phyloP scores from a whole-genome alignment of 2,797 vertebrate species.

The Babyrousa celebensis region DNA sequence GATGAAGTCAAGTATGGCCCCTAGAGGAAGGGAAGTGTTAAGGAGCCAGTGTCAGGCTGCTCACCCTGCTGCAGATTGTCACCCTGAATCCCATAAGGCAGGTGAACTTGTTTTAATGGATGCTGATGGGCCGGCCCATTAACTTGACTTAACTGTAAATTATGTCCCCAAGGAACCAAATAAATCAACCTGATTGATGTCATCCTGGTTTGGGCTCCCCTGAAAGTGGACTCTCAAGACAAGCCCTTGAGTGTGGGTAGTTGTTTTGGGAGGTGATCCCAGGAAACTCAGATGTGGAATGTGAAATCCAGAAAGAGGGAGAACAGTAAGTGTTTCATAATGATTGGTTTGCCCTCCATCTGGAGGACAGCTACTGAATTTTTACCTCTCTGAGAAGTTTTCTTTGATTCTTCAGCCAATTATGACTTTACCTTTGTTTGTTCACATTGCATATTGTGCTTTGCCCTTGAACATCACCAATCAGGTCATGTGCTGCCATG shows the following conservation, averaged over 20 bases:
- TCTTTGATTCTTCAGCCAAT: conserved; percentile 3
- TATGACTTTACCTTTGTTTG: conserved; percentile 32
- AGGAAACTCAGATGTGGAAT: not conserved
- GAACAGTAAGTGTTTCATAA: not conserved
- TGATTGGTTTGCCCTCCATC: not conserved
- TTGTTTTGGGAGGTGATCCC: conserved; percentile 12
- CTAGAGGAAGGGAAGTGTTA: not conserved
- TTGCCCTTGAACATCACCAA: not conserved
- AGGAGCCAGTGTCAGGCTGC: not conserved
- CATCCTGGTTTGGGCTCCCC: not conserved
- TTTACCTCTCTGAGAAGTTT: conserved; percentile 15
- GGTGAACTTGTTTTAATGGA: conserved; percentile 26
- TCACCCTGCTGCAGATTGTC: not conserved
- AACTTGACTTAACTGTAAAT: conserved; percentile 49
- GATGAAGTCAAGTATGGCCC: not conserved
- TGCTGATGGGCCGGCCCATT: not conserved
- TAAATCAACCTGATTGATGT: not conserved
- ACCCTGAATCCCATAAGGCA: not conserved
- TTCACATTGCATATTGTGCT: not conserved
- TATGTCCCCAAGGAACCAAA: not conserved
- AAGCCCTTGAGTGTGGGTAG: not conserved
- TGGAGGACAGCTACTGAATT: not conserved
- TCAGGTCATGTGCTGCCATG: not conserved
- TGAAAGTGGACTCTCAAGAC: not conserved
- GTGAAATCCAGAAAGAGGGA: not conserved